These are phyloP conservation scores for Synodontis membranacea DNA, from an alignment of 2,113 vertebrate species.

Conservation along the genomic window DNA sequence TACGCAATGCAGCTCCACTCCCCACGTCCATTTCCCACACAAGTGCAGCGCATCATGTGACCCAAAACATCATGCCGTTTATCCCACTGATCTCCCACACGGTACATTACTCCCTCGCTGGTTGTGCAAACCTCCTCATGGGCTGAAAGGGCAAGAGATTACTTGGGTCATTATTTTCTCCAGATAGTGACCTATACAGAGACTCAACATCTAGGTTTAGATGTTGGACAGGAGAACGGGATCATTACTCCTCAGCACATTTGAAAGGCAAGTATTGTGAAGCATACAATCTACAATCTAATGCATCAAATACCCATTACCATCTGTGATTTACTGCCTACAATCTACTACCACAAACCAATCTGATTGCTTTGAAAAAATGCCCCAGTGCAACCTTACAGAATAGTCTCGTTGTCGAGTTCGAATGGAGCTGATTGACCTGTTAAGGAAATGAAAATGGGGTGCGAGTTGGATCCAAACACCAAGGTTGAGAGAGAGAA, in stretches of 20 bases:
- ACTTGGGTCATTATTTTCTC: not conserved
- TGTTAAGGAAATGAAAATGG: conserved; percentile 53
- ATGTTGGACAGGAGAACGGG: not conserved
- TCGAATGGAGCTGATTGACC: conserved; percentile 26
- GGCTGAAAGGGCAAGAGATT: conserved; percentile 66
- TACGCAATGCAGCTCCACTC: conserved; percentile 93
- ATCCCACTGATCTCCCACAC: conserved; percentile 95
- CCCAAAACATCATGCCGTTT: conserved; percentile 89
- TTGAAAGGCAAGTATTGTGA: not conserved
- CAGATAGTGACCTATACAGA: not conserved
- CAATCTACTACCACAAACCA: conserved; percentile 5
- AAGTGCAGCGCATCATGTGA: conserved; percentile 97
- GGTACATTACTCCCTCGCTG: conserved; percentile 89
- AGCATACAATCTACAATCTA: not conserved
- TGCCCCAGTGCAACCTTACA: not conserved
- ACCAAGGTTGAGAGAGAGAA: conserved; percentile 39
- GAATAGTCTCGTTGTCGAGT: not conserved
- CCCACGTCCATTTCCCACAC: conserved; percentile 88
- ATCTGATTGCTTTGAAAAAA: not conserved
- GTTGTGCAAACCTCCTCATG: conserved; percentile 95
- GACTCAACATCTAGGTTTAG: not conserved
- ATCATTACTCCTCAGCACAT: not conserved
- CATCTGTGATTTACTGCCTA: not conserved
- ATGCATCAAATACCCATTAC: not conserved
- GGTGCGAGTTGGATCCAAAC: conserved; percentile 44